Evolutionary conservation across 2,888 invertebrate species (phyloP).

Genomic region (Sacculina carcini): DNA sequence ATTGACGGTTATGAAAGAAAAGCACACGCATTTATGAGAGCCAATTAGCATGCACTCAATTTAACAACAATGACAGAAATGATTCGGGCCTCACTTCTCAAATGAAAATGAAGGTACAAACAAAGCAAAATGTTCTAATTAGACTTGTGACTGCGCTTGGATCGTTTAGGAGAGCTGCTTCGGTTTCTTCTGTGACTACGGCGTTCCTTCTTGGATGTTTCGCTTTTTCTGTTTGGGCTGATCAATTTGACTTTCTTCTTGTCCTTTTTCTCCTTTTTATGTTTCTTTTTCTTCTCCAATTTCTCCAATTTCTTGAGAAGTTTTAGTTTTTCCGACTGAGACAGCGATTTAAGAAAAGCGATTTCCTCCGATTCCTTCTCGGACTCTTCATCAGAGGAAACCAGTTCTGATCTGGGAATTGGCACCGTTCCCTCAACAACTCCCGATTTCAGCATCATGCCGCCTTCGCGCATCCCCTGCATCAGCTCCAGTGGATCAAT

Average conservation of each 20-base stretch:
- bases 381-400: slow-evolving; percentile 19
- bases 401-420: slow-evolving; percentile 11
- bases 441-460: slow-evolving; percentile 55
- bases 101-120: too few species aligned
- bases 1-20: too few species aligned
- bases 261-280: slow-evolving; percentile 8
- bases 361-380: slow-evolving; percentile 36
- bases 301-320: slow-evolving; percentile 32
- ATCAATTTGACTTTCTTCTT: neutral
- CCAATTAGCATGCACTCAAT: too few species aligned
- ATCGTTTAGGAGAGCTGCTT: too few species aligned
- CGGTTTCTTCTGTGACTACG: too few species aligned
- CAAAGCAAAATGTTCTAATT: too few species aligned
- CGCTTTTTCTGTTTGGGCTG: slow-evolving; percentile 1
- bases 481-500: slow-evolving; percentile 46
- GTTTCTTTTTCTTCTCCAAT: slow-evolving; percentile 14
- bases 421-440: slow-evolving; percentile 17
- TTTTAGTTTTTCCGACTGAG: slow-evolving; percentile 67
- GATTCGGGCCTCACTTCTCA: too few species aligned
- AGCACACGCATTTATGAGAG: too few species aligned
- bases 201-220: too few species aligned
- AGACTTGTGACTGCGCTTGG: too few species aligned
- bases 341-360: slow-evolving; percentile 47
- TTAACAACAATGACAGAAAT: too few species aligned
- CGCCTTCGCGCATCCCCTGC: slow-evolving; percentile 75